A percentile compares a stretch with the other conserved stretches of the same genome.
phyloP scores from a whole-genome alignment of 1,140 invertebrate genomes.

The Ptiloglossa arizonensis region DNA sequence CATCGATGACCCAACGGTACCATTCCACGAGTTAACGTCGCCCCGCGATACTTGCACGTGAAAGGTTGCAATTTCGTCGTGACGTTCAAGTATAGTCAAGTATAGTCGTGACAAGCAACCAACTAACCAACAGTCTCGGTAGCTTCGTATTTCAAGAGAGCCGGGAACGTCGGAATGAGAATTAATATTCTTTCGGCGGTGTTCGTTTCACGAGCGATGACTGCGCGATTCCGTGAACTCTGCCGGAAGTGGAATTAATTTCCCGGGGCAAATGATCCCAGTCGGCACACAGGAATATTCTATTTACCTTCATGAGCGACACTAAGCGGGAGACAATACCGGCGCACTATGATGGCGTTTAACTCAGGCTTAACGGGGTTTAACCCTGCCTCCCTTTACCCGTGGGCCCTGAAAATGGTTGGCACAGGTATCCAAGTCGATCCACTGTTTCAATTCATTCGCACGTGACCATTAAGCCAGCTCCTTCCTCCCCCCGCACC shows the following conservation, averaged over 20 bases:
- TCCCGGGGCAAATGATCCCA: conserved; percentile 54
- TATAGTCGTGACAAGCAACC: background rate
- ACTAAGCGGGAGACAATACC: conserved; percentile 62
- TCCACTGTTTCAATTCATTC: conserved; percentile 57
- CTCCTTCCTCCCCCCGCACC: background rate
- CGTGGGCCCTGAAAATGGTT: conserved; percentile 51
- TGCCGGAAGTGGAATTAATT: conserved; percentile 51
- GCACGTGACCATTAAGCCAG: conserved; percentile 30
- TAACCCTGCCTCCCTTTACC: conserved; percentile 43
- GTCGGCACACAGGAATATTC: conserved; percentile 58
- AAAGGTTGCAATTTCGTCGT: background rate
- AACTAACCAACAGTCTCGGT: background rate
- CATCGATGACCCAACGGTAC: no score
- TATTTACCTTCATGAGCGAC: conserved; percentile 62
- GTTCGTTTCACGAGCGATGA: conserved; percentile 7
- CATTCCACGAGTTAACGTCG: no score
- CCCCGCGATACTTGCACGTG: no score
- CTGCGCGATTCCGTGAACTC: conserved; percentile 19
- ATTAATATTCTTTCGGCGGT: conserved; percentile 26
- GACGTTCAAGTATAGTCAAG: background rate
- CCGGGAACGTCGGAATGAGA: background rate
- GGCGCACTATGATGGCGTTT: conserved; percentile 56
- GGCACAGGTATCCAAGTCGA: conserved; percentile 45
- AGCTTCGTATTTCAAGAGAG: background rate
- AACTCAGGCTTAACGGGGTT: conserved; percentile 64